These are phyloP conservation scores for Eospalax fontanierii DNA, from an alignment of 2,797 vertebrate genomes.

Conservation along the genomic window DNA sequence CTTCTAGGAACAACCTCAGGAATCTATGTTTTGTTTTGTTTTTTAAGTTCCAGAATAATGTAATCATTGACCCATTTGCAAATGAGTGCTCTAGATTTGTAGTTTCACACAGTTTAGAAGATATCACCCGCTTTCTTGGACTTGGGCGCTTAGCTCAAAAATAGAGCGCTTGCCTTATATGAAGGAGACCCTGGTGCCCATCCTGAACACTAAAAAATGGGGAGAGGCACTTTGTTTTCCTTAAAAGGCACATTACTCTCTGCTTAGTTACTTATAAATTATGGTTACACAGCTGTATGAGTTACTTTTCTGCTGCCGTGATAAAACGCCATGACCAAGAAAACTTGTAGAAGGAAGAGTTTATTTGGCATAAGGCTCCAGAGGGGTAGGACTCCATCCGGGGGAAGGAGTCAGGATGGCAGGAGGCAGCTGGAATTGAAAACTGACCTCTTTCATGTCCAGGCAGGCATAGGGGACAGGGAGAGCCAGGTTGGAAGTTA, in stretches of 20 bases:
- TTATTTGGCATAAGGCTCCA: no score
- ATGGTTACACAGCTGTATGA: not conserved
- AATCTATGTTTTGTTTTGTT: not conserved
- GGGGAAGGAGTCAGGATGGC: no score
- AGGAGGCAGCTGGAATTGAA: no score
- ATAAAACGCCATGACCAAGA: no score
- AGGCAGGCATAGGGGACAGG: no score
- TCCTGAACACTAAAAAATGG: not conserved
- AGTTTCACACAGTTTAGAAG: slow-evolving; percentile 58
- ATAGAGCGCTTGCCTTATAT: not conserved
- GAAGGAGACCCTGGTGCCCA: not conserved
- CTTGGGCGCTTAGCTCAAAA: not conserved
- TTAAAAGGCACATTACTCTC: not conserved
- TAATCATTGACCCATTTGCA: slow-evolving; percentile 72
- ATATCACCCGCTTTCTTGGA: not conserved
- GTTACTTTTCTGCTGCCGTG: no score
- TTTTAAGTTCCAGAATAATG: slow-evolving; percentile 66
- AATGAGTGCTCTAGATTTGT: slow-evolving; percentile 43
- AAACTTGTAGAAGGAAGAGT: no score
- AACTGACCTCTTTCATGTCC: no score
- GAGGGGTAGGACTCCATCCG: no score
- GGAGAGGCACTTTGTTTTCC: not conserved
- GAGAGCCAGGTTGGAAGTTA: no score
- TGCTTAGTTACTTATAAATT: slow-evolving; percentile 28
- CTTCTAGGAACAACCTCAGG: slow-evolving; percentile 40